A percentile compares a stretch with the other conserved stretches of the same genome.
phyloP scores from a whole-genome alignment of 2,113 vertebrate species.

The Chlorocebus sabaeus region DNA sequence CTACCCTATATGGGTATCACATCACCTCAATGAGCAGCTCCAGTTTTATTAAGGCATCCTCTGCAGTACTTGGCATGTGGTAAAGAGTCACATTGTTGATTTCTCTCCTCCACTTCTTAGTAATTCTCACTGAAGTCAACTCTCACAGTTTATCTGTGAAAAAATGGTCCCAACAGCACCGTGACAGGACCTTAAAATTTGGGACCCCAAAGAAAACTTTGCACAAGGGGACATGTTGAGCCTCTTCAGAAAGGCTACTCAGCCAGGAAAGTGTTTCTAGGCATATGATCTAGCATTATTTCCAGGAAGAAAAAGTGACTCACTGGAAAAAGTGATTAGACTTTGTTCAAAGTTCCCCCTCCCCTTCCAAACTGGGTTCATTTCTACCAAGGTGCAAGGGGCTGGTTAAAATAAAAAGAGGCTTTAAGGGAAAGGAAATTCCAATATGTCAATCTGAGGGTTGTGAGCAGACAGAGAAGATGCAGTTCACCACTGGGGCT shows the following conservation, averaged over 20 bases:
- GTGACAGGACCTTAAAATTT: not conserved
- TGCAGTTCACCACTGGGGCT: no score
- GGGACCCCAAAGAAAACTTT: not conserved
- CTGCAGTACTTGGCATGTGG: fast-evolving
- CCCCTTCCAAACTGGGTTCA: not conserved
- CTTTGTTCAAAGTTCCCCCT: not conserved
- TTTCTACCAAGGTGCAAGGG: not conserved
- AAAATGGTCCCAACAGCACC: not conserved
- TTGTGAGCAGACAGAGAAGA: not conserved
- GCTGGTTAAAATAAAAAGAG: not conserved
- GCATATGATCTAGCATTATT: not conserved
- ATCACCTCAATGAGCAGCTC: not conserved
- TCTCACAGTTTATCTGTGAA: not conserved
- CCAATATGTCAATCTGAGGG: not conserved
- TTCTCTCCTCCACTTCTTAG: not conserved
- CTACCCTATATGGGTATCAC: not conserved
- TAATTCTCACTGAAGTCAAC: not conserved
- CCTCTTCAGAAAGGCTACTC: not conserved
- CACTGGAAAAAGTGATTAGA: not conserved
- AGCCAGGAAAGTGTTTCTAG: not conserved
- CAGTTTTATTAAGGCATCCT: not conserved
- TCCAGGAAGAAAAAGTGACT: not conserved
- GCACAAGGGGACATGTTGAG: not conserved
- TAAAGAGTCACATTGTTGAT: not conserved
- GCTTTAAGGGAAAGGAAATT: not conserved